phyloP scores from a whole-genome alignment of 1,140 invertebrate genomes.

The Drosophila rhopaloa region DNA sequence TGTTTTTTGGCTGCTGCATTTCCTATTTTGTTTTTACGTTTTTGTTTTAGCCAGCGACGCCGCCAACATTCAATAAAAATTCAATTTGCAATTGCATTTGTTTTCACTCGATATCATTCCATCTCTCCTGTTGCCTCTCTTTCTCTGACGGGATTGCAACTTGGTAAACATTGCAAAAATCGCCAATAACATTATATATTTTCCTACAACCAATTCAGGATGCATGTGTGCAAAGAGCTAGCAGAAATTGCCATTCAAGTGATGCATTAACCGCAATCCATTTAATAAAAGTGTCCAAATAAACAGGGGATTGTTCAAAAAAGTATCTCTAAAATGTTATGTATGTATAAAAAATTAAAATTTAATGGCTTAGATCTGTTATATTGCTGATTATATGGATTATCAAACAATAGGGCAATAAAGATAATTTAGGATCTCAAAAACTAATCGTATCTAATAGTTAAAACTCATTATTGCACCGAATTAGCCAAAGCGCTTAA shows the following conservation, averaged over 20 bases:
- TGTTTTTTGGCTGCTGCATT: conserved; percentile 12
- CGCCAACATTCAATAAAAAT: conserved; percentile 80
- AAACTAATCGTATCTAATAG: not conserved
- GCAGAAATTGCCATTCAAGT: conserved; percentile 2
- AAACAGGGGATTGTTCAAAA: not conserved
- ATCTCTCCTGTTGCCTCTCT: not conserved
- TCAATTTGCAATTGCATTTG: conserved; percentile 79
- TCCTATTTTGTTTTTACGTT: conserved; percentile 4
- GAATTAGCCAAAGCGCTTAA: not conserved
- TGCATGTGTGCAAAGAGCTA: conserved; percentile 7
- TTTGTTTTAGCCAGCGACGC: conserved; percentile 48
- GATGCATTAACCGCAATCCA: conserved; percentile 14
- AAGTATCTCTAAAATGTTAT: not conserved
- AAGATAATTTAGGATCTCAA: not conserved
- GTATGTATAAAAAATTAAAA: not conserved
- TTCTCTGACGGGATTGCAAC: conserved; percentile 46
- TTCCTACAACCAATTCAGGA: conserved; percentile 7
- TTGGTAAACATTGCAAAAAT: conserved; percentile 73
- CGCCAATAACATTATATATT: conserved; percentile 61
- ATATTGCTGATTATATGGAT: too few relatives aligned
- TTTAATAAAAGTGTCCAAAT: conserved; percentile 1
- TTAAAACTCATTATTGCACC: not conserved
- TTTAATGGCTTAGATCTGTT: too few relatives aligned
- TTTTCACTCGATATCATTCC: conserved; percentile 56
- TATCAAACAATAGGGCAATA: too few relatives aligned